A percentile compares a stretch with the other conserved stretches of the same genome.
Conservation (phyloP, 2,797 vertebrate genomes). For the Gymnodraco acuticeps region DNA sequence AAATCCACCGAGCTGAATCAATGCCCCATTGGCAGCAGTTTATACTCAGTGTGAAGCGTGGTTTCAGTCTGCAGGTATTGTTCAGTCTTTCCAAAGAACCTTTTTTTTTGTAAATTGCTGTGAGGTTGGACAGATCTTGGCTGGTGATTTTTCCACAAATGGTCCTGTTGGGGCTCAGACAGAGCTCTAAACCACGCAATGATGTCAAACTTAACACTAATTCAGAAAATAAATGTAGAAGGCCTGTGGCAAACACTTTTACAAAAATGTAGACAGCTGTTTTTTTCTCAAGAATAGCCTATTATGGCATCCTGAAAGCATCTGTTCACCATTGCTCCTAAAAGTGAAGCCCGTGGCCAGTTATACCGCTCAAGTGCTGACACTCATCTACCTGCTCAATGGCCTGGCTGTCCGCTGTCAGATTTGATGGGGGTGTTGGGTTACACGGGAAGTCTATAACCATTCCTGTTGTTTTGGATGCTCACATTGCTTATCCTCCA, state of each 20-base stretch:
- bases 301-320: constrained; percentile 37
- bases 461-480: constrained; percentile 54
- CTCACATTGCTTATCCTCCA: constrained; percentile 49
- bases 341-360: constrained; percentile 27
- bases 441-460: constrained; percentile 44
- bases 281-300: constrained; percentile 33
- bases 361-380: constrained; percentile 20
- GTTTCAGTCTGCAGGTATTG: constrained; percentile 32
- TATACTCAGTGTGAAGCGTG: constrained; percentile 16
- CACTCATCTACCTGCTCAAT: constrained; percentile 42
- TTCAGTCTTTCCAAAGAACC: constrained; percentile 40
- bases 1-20: constrained; percentile 3
- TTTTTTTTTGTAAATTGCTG: constrained; percentile 27
- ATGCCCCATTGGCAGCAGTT: constrained; percentile 3
- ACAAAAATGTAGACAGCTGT: constrained; percentile 44
- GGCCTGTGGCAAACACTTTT: constrained; percentile 4
- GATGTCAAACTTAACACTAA: constrained; percentile 32
- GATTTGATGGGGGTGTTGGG: constrained; percentile 37
- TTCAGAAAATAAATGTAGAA: constrained; percentile 39
- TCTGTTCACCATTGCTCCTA: constrained; percentile 39
- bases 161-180: constrained; percentile 29
- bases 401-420: constrained; percentile 33
- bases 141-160: constrained; percentile 41
- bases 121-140: constrained; percentile 26
- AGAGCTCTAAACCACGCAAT: constrained; percentile 29